Evolutionary conservation across 2,888 invertebrate species (phyloP).

Genomic region (Cephus pulcher): DNA sequence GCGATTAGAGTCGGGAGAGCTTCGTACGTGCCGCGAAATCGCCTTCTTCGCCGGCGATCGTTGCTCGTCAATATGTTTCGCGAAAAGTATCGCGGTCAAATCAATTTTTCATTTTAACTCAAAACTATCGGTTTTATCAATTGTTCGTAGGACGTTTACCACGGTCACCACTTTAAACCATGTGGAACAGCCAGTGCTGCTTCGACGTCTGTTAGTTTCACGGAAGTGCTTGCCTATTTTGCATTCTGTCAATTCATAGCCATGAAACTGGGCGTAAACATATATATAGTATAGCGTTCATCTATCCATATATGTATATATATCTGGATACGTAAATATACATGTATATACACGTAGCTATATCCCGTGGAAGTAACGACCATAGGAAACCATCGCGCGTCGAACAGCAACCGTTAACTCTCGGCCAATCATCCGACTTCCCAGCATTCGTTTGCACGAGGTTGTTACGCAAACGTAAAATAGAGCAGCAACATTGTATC

Average conservation of each 20-base stretch:
- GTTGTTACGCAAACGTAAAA: slow-evolving; percentile 18
- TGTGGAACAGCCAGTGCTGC: background rate
- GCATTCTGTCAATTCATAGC: background rate
- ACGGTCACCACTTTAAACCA: background rate
- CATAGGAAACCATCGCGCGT: too few relatives aligned
- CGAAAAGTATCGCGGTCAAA: background rate
- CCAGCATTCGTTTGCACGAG: slow-evolving; percentile 36
- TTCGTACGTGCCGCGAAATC: background rate
- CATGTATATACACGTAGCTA: background rate
- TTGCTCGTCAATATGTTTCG: background rate
- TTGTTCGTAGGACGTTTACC: background rate
- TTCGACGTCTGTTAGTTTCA: slow-evolving; percentile 25
- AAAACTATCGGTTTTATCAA: background rate
- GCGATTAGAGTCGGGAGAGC: background rate
- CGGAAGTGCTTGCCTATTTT: slow-evolving; percentile 10
- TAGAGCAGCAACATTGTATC: slow-evolving; percentile 28
- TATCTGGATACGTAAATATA: too few relatives aligned
- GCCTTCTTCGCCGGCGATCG: background rate
- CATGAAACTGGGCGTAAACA: background rate
- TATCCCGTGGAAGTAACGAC: too few relatives aligned
- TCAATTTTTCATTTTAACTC: background rate
- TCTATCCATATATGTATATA: background rate
- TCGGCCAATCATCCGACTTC: background rate
- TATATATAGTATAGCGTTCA: background rate
- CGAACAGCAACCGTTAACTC: too few relatives aligned